Evolutionary conservation across 2,113 vertebrate genomes (phyloP), one percentile per base, ranked within the genome.

Genomic region (Desmodus rotundus): DNA sequence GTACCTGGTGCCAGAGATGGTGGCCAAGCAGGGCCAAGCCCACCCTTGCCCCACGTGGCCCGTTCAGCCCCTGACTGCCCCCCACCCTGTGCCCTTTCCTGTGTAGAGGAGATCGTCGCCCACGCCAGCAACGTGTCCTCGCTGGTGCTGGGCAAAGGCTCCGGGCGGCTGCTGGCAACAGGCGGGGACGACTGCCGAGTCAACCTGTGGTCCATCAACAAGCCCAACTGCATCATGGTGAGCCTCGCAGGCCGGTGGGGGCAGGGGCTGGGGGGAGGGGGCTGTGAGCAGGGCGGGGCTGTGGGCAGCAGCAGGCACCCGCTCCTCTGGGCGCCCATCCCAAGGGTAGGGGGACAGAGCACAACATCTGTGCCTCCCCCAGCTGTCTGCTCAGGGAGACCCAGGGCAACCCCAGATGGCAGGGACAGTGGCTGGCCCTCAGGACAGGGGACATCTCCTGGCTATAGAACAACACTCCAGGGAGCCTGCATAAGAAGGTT

Each of bases 211-310:
- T 99, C 99, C 4, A 98, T 99, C 90, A 99, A 98, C 98, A 99
- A 99, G 97, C 99, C 99, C 93, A 99, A 99, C 99, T 99, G 99
- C 98, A 99, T 99, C 97, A 99, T 99, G 99, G 99, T 99, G 98
- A 99, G 98, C 43, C 2, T 3, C 2, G 16, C 56, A 7, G 2
- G 1, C 26, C 0, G 1, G 12, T n/a, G 38, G n/a, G 15, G 6
- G 4, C 41, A 2, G 68, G 20, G 12, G 0, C 10, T 0, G 7
- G 43, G 4, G 3, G 87, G 16, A 28, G 89, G 47, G 63, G 14
- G 7, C 16, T 4, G 38, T 13, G 80, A 28, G 61, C 31, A 4
- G 20, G 20, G 43, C 12, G 7, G 43, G 38, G 61, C 1, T 22
- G 13, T 3, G 31, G 9, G 36, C 5, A 4, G 33, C 36, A n/a